Evolutionary conservation across 1,140 invertebrate species (phyloP).

Genomic region (Drosophila lacteicornis): DNA sequence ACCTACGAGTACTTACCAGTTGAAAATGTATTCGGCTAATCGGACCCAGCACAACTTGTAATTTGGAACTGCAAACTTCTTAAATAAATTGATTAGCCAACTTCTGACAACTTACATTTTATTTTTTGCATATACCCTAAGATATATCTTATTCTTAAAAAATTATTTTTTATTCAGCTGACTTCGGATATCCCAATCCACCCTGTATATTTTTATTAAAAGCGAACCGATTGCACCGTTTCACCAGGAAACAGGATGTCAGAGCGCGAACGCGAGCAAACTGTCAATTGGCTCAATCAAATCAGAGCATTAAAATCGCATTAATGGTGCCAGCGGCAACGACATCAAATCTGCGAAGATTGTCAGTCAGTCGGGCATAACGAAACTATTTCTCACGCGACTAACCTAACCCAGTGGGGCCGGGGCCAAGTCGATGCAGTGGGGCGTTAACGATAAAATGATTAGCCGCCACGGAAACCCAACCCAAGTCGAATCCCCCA

Average conservation of each 20-base stretch:
- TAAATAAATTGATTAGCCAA: too few species aligned
- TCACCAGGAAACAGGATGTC: conserved; percentile 35
- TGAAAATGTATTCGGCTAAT: too few species aligned
- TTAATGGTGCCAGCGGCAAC: conserved; percentile 55
- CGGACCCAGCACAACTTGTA: too few species aligned
- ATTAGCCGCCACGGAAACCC: conserved; percentile 59
- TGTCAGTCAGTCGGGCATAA: conserved; percentile 51
- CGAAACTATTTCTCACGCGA: conserved; percentile 69
- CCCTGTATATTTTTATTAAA: background rate
- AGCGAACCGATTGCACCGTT: background rate
- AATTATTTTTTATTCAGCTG: background rate
- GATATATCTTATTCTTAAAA: background rate
- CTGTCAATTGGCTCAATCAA: conserved; percentile 75
- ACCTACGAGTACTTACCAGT: too few species aligned
- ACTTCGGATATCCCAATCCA: background rate
- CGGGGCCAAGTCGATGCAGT: conserved; percentile 28
- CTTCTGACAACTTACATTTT: too few species aligned
- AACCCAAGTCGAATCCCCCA: background rate
- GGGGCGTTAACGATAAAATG: conserved; percentile 69
- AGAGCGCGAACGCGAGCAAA: conserved; percentile 37
- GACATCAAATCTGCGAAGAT: conserved; percentile 39
- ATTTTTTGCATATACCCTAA: background rate
- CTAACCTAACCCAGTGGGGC: conserved; percentile 24
- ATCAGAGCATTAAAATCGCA: conserved; percentile 74
- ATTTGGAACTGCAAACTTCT: too few species aligned